Evolutionary conservation across 2,888 invertebrate species (phyloP).

Genomic region (Chaitophorus viminalis): DNA sequence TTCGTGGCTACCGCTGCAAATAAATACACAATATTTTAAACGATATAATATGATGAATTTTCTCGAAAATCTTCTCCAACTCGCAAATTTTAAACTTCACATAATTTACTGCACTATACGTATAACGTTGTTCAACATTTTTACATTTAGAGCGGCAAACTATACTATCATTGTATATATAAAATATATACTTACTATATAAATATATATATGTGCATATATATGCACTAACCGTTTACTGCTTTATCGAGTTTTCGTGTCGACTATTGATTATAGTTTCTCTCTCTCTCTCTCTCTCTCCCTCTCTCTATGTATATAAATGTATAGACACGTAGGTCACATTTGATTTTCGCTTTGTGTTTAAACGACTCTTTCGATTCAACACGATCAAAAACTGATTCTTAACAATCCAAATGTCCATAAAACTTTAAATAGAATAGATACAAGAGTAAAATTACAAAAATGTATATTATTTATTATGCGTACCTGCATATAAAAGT

Average conservation of each 20-base stretch:
- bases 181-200: no score
- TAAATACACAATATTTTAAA: no score
- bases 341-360: neutral
- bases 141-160: neutral
- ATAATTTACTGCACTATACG: no score
- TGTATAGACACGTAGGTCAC: neutral
- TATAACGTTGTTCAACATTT: neutral
- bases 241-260: neutral
- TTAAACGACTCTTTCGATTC: neutral
- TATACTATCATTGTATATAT: neutral
- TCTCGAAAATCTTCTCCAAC: no score
- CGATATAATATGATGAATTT: no score
- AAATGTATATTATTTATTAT: no score
- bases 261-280: neutral
- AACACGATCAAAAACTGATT: slow-evolving; percentile 7
- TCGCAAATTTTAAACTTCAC: no score
- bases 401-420: neutral
- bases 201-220: neutral
- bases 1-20: no score
- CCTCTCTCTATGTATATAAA: neutral
- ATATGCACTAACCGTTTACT: neutral
- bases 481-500: no score
- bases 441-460: neutral
- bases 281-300: no score
- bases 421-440: neutral